Evolutionary conservation across 2,888 invertebrate species (phyloP).

Genomic region (Timandra comae): DNA sequence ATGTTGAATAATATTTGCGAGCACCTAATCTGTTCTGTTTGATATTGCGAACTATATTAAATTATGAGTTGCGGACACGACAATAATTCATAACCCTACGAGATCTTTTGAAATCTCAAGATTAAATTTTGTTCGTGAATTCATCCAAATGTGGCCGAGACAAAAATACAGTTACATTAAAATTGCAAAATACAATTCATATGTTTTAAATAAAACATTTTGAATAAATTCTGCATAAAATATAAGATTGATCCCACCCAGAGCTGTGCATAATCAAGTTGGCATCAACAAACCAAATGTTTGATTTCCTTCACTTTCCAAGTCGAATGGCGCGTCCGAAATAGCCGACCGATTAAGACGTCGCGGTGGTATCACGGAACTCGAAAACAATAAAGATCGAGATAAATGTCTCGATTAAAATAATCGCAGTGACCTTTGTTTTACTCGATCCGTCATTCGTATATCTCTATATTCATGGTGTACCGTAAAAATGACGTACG

Average conservation of each 20-base stretch:
- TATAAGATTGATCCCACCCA: constrained; percentile 14
- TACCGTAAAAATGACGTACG: constrained; percentile 49
- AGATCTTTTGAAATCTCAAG: no score
- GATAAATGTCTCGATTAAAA: constrained; percentile 67
- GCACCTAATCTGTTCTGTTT: no score
- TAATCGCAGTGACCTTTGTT: constrained; percentile 60
- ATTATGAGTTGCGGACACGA: no score
- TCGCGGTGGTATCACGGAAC: constrained; percentile 47
- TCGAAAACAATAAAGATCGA: constrained; percentile 59
- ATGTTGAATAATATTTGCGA: constrained; percentile 24
- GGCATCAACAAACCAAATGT: constrained; percentile 51
- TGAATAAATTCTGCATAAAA: not conserved
- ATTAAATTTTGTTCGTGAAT: no score
- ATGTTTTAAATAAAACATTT: not conserved
- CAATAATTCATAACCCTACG: no score
- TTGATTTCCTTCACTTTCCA: constrained; percentile 40
- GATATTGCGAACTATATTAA: no score
- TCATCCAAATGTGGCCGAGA: no score
- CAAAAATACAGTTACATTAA: no score
- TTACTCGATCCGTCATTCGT: constrained; percentile 48
- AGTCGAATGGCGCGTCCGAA: constrained; percentile 40
- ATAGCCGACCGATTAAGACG: constrained; percentile 56
- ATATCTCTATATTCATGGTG: constrained; percentile 51
- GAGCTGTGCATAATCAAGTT: constrained; percentile 27
- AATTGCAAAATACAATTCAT: not conserved